phyloP scores from a whole-genome alignment of 2,797 vertebrate genomes.

The Anas acuta region DNA sequence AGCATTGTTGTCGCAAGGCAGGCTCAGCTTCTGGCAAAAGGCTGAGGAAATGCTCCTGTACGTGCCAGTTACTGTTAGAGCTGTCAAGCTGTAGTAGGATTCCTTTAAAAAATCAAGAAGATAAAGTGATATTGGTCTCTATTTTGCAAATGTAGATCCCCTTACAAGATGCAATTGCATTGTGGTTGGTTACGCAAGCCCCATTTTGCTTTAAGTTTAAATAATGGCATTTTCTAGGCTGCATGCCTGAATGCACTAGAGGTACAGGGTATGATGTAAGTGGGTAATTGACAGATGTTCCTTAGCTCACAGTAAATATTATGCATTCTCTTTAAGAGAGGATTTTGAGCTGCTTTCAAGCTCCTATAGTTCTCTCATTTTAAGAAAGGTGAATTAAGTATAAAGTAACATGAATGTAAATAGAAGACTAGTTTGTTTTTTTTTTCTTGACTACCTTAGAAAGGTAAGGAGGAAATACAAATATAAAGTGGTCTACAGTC shows the following conservation, averaged over 20 bases:
- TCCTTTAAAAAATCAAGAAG: background rate
- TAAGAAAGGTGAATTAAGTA: background rate
- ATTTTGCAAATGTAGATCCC: background rate
- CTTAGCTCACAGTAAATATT: background rate
- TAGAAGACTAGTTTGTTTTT: background rate
- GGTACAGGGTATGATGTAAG: background rate
- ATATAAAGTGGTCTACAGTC: background rate
- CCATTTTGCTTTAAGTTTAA: background rate
- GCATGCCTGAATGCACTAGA: background rate
- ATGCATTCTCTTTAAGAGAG: background rate
- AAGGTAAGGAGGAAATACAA: background rate
- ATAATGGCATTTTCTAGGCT: background rate
- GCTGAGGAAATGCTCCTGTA: background rate
- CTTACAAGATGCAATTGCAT: background rate
- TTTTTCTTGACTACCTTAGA: background rate
- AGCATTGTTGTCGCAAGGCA: background rate
- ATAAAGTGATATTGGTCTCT: background rate
- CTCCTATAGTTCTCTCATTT: background rate
- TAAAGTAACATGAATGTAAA: background rate
- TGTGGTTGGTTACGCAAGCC: background rate
- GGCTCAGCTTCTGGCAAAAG: background rate
- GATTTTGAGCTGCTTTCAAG: background rate
- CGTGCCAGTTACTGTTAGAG: background rate
- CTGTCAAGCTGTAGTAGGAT: background rate
- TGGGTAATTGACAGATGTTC: background rate